Conservation (phyloP, 2,113 vertebrate genomes). For the Chlorocebus sabaeus region DNA sequence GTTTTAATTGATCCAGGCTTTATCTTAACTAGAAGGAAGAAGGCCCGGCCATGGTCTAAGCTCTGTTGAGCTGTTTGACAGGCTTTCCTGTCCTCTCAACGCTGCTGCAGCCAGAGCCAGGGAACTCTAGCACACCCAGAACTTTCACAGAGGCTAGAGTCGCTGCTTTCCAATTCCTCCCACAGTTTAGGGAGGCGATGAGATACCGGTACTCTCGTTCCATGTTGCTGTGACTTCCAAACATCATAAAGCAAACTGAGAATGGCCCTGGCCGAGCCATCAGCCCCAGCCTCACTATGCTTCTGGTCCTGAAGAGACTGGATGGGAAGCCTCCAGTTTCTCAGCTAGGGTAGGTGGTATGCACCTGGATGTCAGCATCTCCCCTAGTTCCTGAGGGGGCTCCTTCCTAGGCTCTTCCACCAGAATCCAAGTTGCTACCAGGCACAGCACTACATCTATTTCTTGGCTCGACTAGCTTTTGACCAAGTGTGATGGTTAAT, state of each 20-base stretch:
- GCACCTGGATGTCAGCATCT: too few species aligned
- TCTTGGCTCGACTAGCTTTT: neutral
- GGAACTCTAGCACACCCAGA: conserved; percentile 41
- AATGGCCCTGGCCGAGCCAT: neutral
- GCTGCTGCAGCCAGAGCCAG: neutral
- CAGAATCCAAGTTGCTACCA: neutral
- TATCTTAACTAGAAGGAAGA: neutral
- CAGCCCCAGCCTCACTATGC: neutral
- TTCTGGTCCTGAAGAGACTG: neutral
- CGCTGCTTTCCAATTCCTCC: conserved; percentile 51
- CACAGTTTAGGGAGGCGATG: conserved; percentile 41
- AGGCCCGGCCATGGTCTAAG: neutral
- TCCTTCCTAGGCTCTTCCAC: neutral
- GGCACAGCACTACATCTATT: neutral
- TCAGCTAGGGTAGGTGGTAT: neutral
- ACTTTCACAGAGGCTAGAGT: conserved; percentile 14
- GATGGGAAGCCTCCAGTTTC: neutral
- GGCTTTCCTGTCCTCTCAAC: neutral
- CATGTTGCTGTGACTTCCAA: conserved; percentile 55
- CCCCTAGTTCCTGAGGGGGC: neutral
- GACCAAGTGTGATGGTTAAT: neutral
- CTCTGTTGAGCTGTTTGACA: neutral
- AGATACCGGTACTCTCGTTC: neutral
- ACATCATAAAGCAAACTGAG: conserved; percentile 21
- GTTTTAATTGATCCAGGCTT: neutral